Evolutionary conservation across 1,140 invertebrate species (phyloP), one percentile per base, ranked within the genome.

Genomic region (Holcopasites calliopsidis): DNA sequence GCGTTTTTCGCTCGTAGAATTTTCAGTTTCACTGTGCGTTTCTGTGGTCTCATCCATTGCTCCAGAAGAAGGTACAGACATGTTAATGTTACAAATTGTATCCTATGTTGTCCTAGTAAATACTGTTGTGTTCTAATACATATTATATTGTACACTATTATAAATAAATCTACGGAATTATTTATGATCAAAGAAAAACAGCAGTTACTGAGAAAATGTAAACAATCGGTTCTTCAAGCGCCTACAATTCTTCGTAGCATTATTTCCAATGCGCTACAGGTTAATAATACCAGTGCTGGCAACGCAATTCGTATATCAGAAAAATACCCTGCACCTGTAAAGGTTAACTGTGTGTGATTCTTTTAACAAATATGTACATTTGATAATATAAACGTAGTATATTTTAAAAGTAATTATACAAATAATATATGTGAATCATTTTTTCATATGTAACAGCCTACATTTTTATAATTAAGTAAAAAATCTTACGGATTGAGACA

Each of bases 41-140:
- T 78, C 42, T 21, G 66, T 54, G 3, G 44, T n/a, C 33, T 71
- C 49, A 16, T 57, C 62, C 38, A 58, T 66, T 35, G 23, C 21
- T 44, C 60, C 61, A 42, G 23, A 26, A 38, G 21, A 18, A 65
- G 64, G 44, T 54, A 60, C 40, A 57, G 79, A 84, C 73, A 83
- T 84, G 35, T 61, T 31, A 16, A 47, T 28, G 13, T 65, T 1
- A 42, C 23, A 21, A 18, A 50, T 21, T 23, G 6, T 40, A 35
- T 5, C 61, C 5, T 54, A 35, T 52, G 13, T 35, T 18, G 4
- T 42, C 7, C 23, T 1, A 60, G 21, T 42, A 21, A 18, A 50
- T 50, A 6, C 10, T 40, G 23, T 21, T 18, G 5, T 52, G 42
- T 21, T 8, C 16, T 40, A 35, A 31, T 13, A 28, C 26, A 55